Conservation (phyloP, 2,888 invertebrate genomes). For the Acrobasis suavella region DNA sequence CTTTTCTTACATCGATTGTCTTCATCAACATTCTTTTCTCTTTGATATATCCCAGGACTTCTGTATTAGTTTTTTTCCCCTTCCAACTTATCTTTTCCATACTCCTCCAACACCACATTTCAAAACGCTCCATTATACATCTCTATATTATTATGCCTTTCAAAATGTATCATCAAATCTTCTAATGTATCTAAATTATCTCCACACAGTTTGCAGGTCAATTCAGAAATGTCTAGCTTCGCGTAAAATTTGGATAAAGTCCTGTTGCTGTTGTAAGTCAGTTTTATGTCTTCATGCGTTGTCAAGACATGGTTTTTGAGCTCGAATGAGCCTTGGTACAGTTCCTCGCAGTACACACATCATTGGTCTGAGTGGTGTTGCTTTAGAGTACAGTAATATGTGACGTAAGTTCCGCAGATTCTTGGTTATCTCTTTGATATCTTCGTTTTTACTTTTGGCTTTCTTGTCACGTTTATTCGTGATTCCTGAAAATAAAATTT, state of each 20-base stretch:
- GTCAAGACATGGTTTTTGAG: not conserved
- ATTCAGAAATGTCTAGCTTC: conserved; percentile 46
- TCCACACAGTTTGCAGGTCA: conserved; percentile 43
- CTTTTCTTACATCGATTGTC: too few species aligned
- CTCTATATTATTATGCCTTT: conserved; percentile 5
- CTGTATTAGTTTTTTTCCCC: too few species aligned
- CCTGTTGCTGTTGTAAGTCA: not conserved
- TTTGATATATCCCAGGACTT: too few species aligned
- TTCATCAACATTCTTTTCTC: too few species aligned
- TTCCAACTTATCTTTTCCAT: too few species aligned
- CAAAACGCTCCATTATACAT: too few species aligned
- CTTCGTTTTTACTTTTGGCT: not conserved
- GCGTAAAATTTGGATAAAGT: not conserved
- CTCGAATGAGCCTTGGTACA: not conserved
- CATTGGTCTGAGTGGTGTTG: not conserved
- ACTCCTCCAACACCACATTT: too few species aligned
- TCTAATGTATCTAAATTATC: not conserved
- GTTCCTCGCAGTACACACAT: not conserved
- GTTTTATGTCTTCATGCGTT: not conserved
- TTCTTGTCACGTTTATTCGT: not conserved
- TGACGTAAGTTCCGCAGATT: not conserved
- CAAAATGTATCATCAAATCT: conserved; percentile 4
- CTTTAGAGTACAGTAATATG: not conserved
- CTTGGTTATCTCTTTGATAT: not conserved
- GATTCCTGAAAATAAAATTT: conserved; percentile 2